Evolutionary conservation across 2,888 invertebrate species (phyloP).

Genomic region (Trichogramma dendrolimi): DNA sequence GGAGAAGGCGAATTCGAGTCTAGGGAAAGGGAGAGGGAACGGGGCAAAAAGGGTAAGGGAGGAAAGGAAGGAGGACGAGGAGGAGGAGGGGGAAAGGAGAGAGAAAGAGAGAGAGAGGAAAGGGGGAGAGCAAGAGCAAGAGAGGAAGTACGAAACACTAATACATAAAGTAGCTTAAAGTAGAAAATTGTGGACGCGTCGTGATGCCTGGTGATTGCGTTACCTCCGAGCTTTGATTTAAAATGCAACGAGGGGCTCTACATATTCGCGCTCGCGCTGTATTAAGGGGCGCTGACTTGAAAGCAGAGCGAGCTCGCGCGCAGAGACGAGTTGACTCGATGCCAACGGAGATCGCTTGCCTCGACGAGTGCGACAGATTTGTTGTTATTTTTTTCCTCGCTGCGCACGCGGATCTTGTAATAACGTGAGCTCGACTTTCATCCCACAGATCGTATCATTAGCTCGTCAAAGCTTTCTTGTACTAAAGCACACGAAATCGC

Average conservation of each 20-base stretch:
- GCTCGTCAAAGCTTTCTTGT: too few relatives aligned
- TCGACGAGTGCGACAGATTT: too few relatives aligned
- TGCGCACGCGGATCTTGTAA: too few relatives aligned
- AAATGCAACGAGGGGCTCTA: slow-evolving; percentile 50
- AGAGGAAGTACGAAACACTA: slow-evolving; percentile 38
- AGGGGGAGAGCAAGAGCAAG: slow-evolving; percentile 23
- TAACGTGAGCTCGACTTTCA: too few relatives aligned
- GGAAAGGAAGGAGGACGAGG: slow-evolving; percentile 14
- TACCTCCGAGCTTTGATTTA: slow-evolving; percentile 53
- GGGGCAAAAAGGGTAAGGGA: slow-evolving; percentile 15
- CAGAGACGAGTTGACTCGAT: slow-evolving; percentile 19
- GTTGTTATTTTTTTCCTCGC: too few relatives aligned
- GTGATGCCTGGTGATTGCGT: slow-evolving; percentile 54
- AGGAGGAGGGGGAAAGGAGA: slow-evolving; percentile 22
- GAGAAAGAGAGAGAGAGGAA: slow-evolving; percentile 26
- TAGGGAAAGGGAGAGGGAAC: slow-evolving; percentile 11
- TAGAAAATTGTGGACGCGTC: slow-evolving; percentile 54
- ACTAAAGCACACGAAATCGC: too few relatives aligned
- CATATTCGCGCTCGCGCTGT: slow-evolving; percentile 30
- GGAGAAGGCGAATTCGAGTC: background rate
- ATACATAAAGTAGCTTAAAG: slow-evolving; percentile 54
- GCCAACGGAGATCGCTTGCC: background rate
- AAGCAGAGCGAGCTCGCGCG: slow-evolving; percentile 22
- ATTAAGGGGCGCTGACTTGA: slow-evolving; percentile 20
- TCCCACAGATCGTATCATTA: too few relatives aligned